Base-by-base conservation (phyloP, 1,140 invertebrate genomes). In the Venturia canescens region DNA sequence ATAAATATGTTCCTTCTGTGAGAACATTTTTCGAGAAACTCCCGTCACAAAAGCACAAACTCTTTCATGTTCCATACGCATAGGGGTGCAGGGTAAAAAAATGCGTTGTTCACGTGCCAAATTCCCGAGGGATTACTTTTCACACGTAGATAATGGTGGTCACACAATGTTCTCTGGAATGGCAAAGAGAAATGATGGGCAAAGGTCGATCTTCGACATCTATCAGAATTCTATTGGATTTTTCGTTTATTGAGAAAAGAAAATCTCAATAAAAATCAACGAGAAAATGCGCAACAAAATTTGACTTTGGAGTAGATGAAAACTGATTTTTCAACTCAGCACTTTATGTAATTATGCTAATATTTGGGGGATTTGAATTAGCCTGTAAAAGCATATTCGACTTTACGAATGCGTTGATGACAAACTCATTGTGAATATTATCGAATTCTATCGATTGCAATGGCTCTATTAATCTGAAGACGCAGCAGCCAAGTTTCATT, bases 71-170 rank as follows among this genome's bases (percentile, higher is more conserved):
- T n/a, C n/a, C n/a, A 5, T 44, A 9, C 27, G 13, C 27, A 26
- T 63, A 18, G 18, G 7, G 16, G 18, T 63, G 60, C 23, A 63
- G 1, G 16, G n/a, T 3, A 2, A 13, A 63, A 57, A 44, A 44
- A 57, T 26, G 18, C 11, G 48, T 53, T 74, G 57, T 53, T 53
- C 71, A 26, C 34, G 48, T 50, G 44, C 48, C 9, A 31, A 74
- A 74, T 71, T 71, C 69, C 69, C 69, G 34, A 23, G 69, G 34
- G 69, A 71, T 71, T 71, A 71, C 34, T 71, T 71, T 44, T 34
- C 21, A 44, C 69, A 18, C 69, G 31, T 15, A 26, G 31, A 18
- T 15, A 71, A 48, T n/a, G 9, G 60, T 63, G 4, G 6, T 23
- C 7, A n/a, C n/a, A n/a, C n/a, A 63, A 23, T 63, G 23, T 48